Conservation (phyloP, 2,888 invertebrate species). For the Mechanitis mazaeus region DNA sequence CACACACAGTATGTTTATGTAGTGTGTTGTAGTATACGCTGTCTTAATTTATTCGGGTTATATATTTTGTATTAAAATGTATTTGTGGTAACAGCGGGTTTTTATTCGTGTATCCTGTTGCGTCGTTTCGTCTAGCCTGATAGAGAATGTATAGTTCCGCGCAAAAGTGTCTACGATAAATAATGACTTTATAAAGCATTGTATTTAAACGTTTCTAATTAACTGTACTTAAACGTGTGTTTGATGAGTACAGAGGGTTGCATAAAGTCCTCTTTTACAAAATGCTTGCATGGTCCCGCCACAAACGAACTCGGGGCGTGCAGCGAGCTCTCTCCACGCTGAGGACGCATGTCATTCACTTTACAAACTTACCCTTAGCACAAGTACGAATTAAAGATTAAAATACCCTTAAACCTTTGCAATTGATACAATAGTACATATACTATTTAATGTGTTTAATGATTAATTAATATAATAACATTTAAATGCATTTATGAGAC, state of each 20-base stretch:
- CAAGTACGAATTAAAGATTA: background rate
- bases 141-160: constrained; percentile 20
- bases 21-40: too few species aligned
- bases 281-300: background rate
- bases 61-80: too few species aligned
- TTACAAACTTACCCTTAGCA: background rate
- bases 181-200: constrained; percentile 1
- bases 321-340: background rate
- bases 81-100: background rate
- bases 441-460: too few species aligned
- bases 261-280: background rate
- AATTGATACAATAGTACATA: too few species aligned
- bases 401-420: background rate
- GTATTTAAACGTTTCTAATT: too few species aligned
- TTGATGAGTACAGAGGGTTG: background rate
- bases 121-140: constrained; percentile 29
- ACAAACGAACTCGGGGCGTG: background rate
- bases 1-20: too few species aligned
- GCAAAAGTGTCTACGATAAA: constrained; percentile 30
- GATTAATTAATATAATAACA: background rate
- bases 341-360: background rate
- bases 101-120: constrained; percentile 27
- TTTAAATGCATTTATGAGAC: background rate
- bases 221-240: too few species aligned
- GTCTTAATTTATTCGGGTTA: too few species aligned